Evolutionary conservation across 2,888 invertebrate species (phyloP).

Genomic region (Lasioglossum figueresi): DNA sequence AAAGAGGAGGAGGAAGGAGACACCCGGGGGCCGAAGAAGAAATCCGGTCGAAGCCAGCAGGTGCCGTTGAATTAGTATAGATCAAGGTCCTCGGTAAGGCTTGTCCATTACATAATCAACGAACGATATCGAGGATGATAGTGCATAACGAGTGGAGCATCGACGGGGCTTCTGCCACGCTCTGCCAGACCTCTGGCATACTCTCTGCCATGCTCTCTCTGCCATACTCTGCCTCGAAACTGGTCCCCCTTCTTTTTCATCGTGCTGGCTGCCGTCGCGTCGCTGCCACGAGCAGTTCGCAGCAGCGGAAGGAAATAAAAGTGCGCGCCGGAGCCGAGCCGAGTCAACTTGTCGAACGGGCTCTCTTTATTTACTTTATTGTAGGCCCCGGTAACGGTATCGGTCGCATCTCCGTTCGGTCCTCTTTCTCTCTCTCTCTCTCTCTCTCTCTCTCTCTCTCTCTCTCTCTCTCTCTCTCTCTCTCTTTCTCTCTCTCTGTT

Average conservation of each 20-base stretch:
- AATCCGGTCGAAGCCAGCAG: slow-evolving; percentile 66
- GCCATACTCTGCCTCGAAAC: slow-evolving; percentile 42
- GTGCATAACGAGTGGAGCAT: slow-evolving; percentile 61
- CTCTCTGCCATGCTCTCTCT: slow-evolving; percentile 15
- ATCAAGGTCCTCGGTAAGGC: slow-evolving; percentile 63
- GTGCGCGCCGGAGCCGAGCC: slow-evolving; percentile 67
- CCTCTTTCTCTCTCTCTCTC: slow-evolving; percentile 3
- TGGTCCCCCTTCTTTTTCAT: slow-evolving; percentile 56
- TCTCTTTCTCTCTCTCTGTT: too few species aligned
- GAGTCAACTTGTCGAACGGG: slow-evolving; percentile 73
- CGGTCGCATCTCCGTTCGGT: slow-evolving; percentile 72
- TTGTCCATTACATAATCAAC: slow-evolving; percentile 74
- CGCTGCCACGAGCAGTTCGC: slow-evolving; percentile 35
- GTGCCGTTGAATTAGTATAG: slow-evolving; percentile 71
- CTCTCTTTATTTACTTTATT: slow-evolving; percentile 83
- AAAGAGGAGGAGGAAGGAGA: background rate
- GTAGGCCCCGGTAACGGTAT: slow-evolving; percentile 81
- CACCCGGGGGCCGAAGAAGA: slow-evolving; percentile 15
- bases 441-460: background rate
- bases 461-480: background rate
- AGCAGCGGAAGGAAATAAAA: slow-evolving; percentile 71
- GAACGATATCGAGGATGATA: slow-evolving; percentile 74
- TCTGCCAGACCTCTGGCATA: slow-evolving; percentile 9
- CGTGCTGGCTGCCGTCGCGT: slow-evolving; percentile 10
- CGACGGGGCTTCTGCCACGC: slow-evolving; percentile 29